Evolutionary conservation across 2,113 vertebrate species (phyloP).

Genomic region (Hyaena hyaena): DNA sequence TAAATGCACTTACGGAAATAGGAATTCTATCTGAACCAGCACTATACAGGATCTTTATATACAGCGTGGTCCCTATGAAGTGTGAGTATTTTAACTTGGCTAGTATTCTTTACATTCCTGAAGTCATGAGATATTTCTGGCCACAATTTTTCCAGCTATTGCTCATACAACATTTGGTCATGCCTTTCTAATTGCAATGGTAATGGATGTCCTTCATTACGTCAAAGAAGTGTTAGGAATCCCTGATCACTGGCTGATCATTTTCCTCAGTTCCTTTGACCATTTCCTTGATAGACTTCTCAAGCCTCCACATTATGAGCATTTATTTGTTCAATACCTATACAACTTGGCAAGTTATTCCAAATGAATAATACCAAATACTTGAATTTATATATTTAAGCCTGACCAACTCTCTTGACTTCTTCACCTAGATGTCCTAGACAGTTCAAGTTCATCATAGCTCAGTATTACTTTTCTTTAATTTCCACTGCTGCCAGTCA

Average conservation of each 20-base stretch:
- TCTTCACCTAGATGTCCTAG: not conserved
- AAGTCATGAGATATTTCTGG: not conserved
- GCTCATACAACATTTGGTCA: not conserved
- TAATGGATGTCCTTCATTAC: not conserved
- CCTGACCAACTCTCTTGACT: not conserved
- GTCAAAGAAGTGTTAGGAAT: not conserved
- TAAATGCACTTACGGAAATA: not conserved
- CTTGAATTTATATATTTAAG: not conserved
- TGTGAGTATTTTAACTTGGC: not conserved
- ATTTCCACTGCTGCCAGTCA: not conserved
- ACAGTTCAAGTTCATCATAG: not conserved
- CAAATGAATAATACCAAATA: not conserved
- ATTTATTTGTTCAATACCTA: not conserved
- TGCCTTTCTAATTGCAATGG: not conserved
- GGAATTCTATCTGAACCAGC: not conserved
- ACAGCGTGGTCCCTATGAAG: not conserved
- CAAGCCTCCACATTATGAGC: not conserved
- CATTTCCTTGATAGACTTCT: not conserved
- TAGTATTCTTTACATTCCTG: not conserved
- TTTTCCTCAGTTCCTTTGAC: not conserved
- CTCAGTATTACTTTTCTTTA: not conserved
- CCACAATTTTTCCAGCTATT: slow-evolving; percentile 21
- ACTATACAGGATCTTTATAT: not conserved
- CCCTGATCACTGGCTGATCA: not conserved
- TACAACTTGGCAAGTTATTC: not conserved